Evolutionary conservation across 1,140 invertebrate genomes (phyloP), one percentile per base, ranked within the genome.

Genomic region (Brachionus rotundiformis): DNA sequence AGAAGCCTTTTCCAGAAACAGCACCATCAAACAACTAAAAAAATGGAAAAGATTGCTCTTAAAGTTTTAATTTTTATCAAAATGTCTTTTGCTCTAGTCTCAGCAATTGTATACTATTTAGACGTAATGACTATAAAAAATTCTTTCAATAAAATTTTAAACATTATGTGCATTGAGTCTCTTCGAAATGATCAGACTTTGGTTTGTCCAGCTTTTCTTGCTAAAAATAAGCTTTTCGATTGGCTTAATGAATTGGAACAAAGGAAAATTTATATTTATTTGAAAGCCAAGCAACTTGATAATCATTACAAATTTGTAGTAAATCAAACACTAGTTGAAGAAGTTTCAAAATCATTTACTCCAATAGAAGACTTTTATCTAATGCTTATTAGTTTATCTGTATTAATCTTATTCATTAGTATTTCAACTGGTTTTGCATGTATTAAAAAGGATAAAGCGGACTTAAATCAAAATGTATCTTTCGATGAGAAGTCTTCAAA

Each of bases 351-450:
- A 19, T 54, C 47, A 54, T 63, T 36, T 16, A 36, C 63, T 19
- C 31, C 63, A 3, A 36, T 33, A 16, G 63, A 33, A 16, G 63
- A 68, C 33, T 33, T 68, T 68, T 68, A 68, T 68, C 33, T 68
- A 23, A 33, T 68, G 16, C 16, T 68, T 16, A 68, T 36, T n/a
- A 68, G 63, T 19, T 33, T 68, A 16, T 19, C 4, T 8, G n/a
- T 68, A n/a, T n/a, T 68, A n/a, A 33, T 68, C 16, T 36, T 68
- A 7, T 33, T 68, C 7, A n/a, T 68, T 8, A 33, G 63, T 16
- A 16, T 36, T 39, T 33, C 29, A 19, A 68, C 19, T 16, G 63
- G 29, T 16, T 68, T 33, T 16, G 16, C 29, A 8, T 68, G 63
- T 8, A 33, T 33, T 1, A 68, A 68, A 68, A 63, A 11, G 3